Base-by-base conservation (phyloP, 2,888 invertebrate genomes). In the Melieria picta region DNA sequence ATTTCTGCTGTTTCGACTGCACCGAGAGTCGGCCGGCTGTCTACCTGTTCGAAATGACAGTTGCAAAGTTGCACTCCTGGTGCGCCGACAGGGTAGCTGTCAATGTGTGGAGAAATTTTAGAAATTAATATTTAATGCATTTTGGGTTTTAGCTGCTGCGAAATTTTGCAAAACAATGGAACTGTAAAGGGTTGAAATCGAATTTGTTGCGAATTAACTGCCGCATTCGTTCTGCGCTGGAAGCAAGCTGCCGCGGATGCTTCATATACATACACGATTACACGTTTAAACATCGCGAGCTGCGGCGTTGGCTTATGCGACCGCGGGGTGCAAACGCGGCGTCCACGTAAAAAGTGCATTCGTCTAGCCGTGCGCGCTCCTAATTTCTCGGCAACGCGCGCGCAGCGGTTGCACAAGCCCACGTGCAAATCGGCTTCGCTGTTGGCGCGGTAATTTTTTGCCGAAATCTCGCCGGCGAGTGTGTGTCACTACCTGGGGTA, bases 401-500 rank as follows among this genome's bases (percentile, higher is more conserved):
- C 30, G 30, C 30, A 30, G 30, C 30, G 30, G 30, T 30, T 45
- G 57, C 30, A 77, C 73, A 74, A 74, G 56, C 13, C 74, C 30
- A 62, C 60, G 68, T 30, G n/a, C 72, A 48, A 63, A 56, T 57
- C 65, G 42, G 81, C 80, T 78, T 80, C 79, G 80, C 81, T 81
- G 78, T 76, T 77, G 75, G 76, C 78, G 75, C 76, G 77, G 80
- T 74, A 80, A 79, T 80, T 80, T 80, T 72, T 50, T 55, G 11
- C 10, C 52, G 10, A 56, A 57, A 13, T 57, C 57, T 16, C 9
- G 57, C 13, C 11, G 10, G 42, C 5, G 11, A 65, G 6, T 30
- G n/a, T 30, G 1, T 30, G 30, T 30, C 30, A 30, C 30, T 30
- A 30, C 30, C 30, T 30, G 30, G 30, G 52, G 50, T 65, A 65